Conservation (phyloP, 2,888 invertebrate species). For the Zygothrica quintamaculata region DNA sequence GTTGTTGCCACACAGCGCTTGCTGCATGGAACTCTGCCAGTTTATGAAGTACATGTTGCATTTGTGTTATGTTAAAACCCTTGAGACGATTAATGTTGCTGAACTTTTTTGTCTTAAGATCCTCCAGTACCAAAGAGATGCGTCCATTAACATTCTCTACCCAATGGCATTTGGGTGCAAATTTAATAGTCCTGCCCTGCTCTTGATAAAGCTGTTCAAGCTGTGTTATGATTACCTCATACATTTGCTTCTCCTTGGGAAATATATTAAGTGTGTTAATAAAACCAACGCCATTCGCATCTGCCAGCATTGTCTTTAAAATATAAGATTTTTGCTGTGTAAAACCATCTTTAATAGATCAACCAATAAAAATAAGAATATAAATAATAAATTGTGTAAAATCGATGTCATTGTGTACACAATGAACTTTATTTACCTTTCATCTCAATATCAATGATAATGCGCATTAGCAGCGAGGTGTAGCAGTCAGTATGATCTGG, state of each 20-base stretch:
- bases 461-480: conserved; percentile 81
- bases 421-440: conserved; percentile 69
- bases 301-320: conserved; percentile 79
- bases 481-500: conserved; percentile 83
- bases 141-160: conserved; percentile 71
- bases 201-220: conserved; percentile 79
- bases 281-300: conserved; percentile 72
- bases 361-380: no score
- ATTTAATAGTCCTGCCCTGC: conserved; percentile 62
- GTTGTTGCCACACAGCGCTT: conserved; percentile 76
- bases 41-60: conserved; percentile 79
- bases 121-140: conserved; percentile 81
- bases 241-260: conserved; percentile 82
- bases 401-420: background rate
- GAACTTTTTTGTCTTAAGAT: conserved; percentile 76
- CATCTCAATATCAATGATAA: conserved; percentile 81
- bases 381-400: background rate
- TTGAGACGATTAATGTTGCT: conserved; percentile 80
- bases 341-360: conserved; percentile 70
- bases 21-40: conserved; percentile 83
- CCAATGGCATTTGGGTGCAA: conserved; percentile 81
- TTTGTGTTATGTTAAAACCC: conserved; percentile 81
- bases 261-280: conserved; percentile 80
- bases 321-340: conserved; percentile 79
- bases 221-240: conserved; percentile 76